Base-by-base conservation (phyloP, 2,797 vertebrate species). In the Pseudomugil gertrudae region DNA sequence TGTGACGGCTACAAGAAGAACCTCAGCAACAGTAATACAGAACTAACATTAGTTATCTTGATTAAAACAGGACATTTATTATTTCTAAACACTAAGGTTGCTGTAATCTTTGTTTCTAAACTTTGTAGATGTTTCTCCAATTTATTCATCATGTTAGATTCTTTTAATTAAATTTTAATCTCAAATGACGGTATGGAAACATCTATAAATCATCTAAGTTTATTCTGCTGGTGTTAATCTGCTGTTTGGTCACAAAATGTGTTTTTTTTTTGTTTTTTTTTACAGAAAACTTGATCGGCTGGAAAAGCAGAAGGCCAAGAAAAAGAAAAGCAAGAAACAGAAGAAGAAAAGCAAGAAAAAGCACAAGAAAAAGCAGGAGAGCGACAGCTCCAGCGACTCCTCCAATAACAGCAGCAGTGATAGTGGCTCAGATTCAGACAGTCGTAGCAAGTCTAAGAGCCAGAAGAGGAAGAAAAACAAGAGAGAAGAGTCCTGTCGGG, bases 271-370 rank as follows among this genome's bases (percentile, higher is more conserved):
- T 62, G 13, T 68, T 51, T 68, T 51, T 1, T 50, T 81, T 60
- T 55, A 50, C 75, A 99, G 98, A 92, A 99, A 99, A 91, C 92
- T 99, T 13, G 98, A 99, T 87, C 96, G 94, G 47, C 93, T 99
- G 51, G 97, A 99, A 64, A 97, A 96, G 87, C 92, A 96, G 79
- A 96, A 95, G 80, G 91, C 93, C 71, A 96, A 98, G 90, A 93
- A 92, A 33, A 91, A 98, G 85, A 97, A 96, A 90, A 96, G 96
- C 83, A 96, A 93, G 68, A 87, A 92, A 51, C 95, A 95, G 73
- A 95, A 95, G 79, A 96, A 97, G 91, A 93, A 92, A 57, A 80
- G 69, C 84, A 95, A 94, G 86, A 93, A 92, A 57, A 95, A 94
- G 60, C 93, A 95, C 76, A 91, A 91, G 80, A 92, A 92, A 63